Evolutionary conservation across 1,140 invertebrate genomes (phyloP).

Genomic region (Pseudomyrmex concolor): DNA sequence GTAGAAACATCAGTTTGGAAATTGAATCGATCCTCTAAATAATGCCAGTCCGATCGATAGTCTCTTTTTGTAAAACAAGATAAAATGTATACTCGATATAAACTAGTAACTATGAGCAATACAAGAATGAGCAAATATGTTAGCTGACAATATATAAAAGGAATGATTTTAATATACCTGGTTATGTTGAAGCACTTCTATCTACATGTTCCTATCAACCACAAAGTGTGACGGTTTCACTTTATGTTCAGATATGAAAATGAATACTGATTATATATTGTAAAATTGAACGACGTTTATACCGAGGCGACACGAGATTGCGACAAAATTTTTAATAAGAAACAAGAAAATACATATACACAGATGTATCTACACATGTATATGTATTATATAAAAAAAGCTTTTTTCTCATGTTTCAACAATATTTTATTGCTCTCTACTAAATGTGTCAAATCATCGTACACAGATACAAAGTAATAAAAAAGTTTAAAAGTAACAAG

Average conservation of each 20-base stretch:
- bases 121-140: constrained; percentile 11
- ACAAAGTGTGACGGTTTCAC: neutral
- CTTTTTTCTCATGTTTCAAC: constrained; percentile 34
- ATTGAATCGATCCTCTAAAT: neutral
- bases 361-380: neutral
- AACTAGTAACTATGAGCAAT: constrained; percentile 39
- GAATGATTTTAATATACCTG: constrained; percentile 22
- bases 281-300: constrained; percentile 1
- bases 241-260: constrained; percentile 32
- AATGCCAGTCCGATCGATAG: constrained; percentile 1
- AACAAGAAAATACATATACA: constrained; percentile 1
- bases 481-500: constrained; percentile 19
- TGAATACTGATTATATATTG: neutral
- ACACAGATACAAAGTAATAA: constrained; percentile 52
- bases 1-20: constrained; percentile 2
- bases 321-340: constrained; percentile 38
- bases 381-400: neutral
- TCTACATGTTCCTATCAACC: constrained; percentile 4
- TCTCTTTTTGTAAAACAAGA: constrained; percentile 23
- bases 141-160: constrained; percentile 39
- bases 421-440: constrained; percentile 39
- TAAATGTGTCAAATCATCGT: constrained; percentile 49
- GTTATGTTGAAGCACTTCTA: constrained; percentile 22
- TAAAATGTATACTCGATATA: constrained; percentile 33
- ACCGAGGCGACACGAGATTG: neutral